Evolutionary conservation across 1,140 invertebrate species (phyloP), one percentile per base, ranked within the genome.

Genomic region (Nymphalis io): DNA sequence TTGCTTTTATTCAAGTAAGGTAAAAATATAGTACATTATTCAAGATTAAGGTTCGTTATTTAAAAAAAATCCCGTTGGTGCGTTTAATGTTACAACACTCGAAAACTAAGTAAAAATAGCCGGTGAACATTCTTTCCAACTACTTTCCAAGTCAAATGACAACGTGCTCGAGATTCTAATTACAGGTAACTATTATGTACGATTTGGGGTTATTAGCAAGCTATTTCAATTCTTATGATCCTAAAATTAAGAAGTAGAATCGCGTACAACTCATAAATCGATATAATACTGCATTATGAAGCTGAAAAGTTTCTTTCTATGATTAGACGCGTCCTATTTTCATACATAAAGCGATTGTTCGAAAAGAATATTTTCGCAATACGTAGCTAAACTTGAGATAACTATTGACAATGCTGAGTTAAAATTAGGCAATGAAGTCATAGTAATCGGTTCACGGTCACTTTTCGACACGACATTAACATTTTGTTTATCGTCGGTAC

Each of bases 61-160:
- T 55, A 23, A 42, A 63, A 6, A 33, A 21, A 42, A 72, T 70
- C 78, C 71, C 68, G 15, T 39, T 33, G 42, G 61, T 57, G 15
- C 16, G 15, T 53, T 23, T 11, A 51, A 65, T 61, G 69, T 87
- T 82, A 75, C 85, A 69, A 86, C 82, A 87, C 68, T 76, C 75
- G 70, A 80, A 84, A 85, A 86, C 82, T 77, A 77, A 80, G 72
- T 78, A 70, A 74, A 88, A 82, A 80, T 76, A 76, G 71, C 72
- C 64, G 59, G 46, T 66, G 40, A 66, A 74, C 76, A 89, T 88
- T 88, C 83, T 83, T 83, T 70, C 59, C 48, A 72, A 72, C 84
- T 83, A 68, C 68, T 90, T 88, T 84, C 84, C 83, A 88, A 90
- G 83, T 90, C 86, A 84, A 88, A 90, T 90, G 76, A 78, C 79